Percentiles rank a stretch among this genome's conserved stretches.
Conservation (phyloP, 2,113 vertebrate genomes). For the Scytalopus superciliaris region DNA sequence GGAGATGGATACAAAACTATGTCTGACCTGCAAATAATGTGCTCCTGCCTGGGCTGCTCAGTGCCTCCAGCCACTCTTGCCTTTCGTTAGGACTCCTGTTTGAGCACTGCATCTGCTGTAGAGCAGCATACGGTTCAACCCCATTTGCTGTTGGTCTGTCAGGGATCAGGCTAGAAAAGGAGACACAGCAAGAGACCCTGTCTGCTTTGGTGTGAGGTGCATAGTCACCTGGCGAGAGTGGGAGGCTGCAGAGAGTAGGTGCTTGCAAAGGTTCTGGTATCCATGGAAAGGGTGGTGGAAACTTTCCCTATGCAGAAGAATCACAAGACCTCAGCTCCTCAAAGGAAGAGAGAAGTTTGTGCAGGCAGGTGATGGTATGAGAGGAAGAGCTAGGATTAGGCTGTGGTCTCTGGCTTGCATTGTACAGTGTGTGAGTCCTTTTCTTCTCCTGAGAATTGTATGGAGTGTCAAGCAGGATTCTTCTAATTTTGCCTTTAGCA, state of each 20-base stretch:
- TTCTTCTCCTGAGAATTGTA: not conserved
- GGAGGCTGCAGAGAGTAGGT: not conserved
- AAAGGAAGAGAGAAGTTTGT: not conserved
- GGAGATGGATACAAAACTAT: not conserved
- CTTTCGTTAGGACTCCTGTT: not conserved
- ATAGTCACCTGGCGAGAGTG: not conserved
- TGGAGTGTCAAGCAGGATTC: not conserved
- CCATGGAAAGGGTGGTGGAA: not conserved
- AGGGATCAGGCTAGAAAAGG: not conserved
- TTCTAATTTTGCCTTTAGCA: not conserved
- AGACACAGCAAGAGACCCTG: accelerated
- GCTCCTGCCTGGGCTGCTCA: not conserved
- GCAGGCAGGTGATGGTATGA: not conserved
- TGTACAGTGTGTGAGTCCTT: not conserved
- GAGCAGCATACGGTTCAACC: accelerated
- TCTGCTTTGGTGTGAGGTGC: not conserved
- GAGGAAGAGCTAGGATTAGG: not conserved
- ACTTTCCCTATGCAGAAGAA: not conserved
- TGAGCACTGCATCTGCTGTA: not conserved
- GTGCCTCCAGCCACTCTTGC: not conserved
- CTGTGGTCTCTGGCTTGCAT: not conserved
- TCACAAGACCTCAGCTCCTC: not conserved
- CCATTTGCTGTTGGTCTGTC: not conserved
- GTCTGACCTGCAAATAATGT: not conserved
- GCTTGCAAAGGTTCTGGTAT: not conserved